These are phyloP conservation scores for Eupsittula cactorum DNA, from an alignment of 2,113 vertebrate genomes.

Conservation along the genomic window DNA sequence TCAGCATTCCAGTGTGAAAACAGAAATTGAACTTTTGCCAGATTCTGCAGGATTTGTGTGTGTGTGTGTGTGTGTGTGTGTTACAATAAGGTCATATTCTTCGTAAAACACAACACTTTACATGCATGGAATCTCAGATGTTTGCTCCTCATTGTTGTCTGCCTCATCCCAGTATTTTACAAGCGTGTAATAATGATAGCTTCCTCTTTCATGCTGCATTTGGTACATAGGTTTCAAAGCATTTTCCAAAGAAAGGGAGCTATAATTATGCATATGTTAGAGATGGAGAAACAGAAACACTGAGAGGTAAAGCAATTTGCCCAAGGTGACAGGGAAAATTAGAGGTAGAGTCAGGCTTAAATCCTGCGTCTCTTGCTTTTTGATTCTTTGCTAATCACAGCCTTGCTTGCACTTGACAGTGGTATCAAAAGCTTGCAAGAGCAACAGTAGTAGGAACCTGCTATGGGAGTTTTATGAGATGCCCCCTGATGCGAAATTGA, in stretches of 20 bases:
- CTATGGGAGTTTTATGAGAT: background rate
- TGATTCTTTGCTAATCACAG: background rate
- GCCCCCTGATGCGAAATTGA: background rate
- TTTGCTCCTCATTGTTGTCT: background rate
- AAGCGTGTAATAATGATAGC: conserved; percentile 2
- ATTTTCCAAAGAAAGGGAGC: conserved; percentile 27
- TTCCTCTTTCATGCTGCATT: background rate
- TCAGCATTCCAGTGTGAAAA: background rate
- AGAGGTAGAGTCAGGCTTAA: conserved; percentile 31
- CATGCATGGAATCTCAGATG: background rate
- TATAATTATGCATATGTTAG: conserved; percentile 24
- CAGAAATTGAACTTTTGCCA: background rate
- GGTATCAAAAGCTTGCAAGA: background rate
- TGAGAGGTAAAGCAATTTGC: conserved; percentile 9
- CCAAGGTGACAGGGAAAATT: conserved; percentile 41
- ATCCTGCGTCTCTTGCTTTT: background rate
- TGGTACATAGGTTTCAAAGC: conserved; percentile 31
- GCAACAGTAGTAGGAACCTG: background rate
- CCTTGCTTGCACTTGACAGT: background rate
- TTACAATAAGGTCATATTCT: background rate
- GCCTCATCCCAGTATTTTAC: conserved; percentile 20
- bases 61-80: background rate
- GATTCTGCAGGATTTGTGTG: background rate
- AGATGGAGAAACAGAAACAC: conserved; percentile 33
- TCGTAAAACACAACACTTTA: background rate